These are phyloP conservation scores for Delichon dasypus DNA, from an alignment of 2,797 vertebrate genomes.

Conservation along the genomic window DNA sequence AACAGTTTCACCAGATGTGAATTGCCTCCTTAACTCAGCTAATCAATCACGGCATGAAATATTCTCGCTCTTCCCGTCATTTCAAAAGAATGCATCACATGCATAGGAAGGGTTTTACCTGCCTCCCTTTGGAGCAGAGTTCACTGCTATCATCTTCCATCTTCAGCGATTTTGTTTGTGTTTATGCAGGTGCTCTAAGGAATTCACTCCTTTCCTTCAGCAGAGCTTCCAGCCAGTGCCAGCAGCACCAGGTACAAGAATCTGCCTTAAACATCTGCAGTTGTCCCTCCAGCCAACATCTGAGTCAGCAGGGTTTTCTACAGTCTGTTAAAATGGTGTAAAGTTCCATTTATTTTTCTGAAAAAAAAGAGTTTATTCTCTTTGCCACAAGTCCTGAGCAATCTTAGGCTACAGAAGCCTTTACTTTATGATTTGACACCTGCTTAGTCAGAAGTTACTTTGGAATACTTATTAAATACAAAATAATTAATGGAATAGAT, in stretches of 20 bases:
- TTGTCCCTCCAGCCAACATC: constrained; percentile 36
- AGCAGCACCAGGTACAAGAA: constrained; percentile 16
- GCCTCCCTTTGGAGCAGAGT: background rate
- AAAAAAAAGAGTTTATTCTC: background rate
- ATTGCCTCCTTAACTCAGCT: background rate
- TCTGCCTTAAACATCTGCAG: constrained; percentile 49
- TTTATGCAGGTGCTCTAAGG: background rate
- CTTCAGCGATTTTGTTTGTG: background rate
- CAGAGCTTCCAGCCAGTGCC: constrained; percentile 22
- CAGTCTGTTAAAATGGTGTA: background rate
- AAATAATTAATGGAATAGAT: background rate
- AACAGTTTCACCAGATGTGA: background rate
- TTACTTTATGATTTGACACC: background rate
- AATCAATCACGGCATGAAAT: background rate
- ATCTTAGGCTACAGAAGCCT: background rate
- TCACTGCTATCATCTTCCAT: background rate
- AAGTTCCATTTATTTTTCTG: background rate
- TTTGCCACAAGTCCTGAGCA: background rate
- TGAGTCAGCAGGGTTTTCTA: constrained; percentile 58
- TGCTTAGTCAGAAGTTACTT: background rate
- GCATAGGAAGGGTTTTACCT: constrained; percentile 45
- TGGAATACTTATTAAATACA: background rate
- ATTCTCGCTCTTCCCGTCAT: background rate
- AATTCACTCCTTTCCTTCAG: background rate
- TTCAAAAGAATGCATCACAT: background rate